Evolutionary conservation across 2,888 invertebrate species (phyloP).

Genomic region (Dione vanillae): DNA sequence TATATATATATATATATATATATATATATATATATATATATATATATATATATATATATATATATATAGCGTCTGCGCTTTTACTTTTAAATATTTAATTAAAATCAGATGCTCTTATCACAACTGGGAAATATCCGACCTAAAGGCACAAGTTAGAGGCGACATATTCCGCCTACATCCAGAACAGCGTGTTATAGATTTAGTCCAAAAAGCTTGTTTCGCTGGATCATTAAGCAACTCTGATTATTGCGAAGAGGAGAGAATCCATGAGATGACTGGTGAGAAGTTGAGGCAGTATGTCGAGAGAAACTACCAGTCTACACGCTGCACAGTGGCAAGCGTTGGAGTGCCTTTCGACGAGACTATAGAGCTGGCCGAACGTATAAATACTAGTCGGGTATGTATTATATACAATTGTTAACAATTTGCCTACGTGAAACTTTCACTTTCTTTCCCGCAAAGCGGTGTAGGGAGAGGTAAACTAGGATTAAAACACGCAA

Average conservation of each 20-base stretch:
- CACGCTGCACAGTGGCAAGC: constrained; percentile 63
- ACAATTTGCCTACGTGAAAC: too few species aligned
- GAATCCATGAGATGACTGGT: constrained; percentile 58
- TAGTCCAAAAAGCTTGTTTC: constrained; percentile 69
- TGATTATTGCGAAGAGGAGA: constrained; percentile 60
- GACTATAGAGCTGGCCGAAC: constrained; percentile 64
- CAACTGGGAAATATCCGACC: constrained; percentile 65
- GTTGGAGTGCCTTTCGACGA: constrained; percentile 70
- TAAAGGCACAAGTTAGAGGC: constrained; percentile 56
- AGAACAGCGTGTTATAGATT: constrained; percentile 63
- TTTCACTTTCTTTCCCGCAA: too few species aligned
- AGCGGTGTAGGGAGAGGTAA: too few species aligned
- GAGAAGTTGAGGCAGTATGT: constrained; percentile 54
- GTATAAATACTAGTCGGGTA: constrained; percentile 45
- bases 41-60: too few species aligned
- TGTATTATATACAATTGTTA: neutral
- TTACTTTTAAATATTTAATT: neutral
- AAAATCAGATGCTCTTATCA: constrained; percentile 59
- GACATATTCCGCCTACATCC: constrained; percentile 60
- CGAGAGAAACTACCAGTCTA: constrained; percentile 55
- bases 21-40: too few species aligned
- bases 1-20: too few species aligned
- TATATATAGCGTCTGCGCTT: too few species aligned
- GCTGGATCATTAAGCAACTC: constrained; percentile 67
- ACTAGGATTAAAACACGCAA: neutral